Conservation (phyloP, 2,888 invertebrate species). For the Chrysopilus asiliformis region DNA sequence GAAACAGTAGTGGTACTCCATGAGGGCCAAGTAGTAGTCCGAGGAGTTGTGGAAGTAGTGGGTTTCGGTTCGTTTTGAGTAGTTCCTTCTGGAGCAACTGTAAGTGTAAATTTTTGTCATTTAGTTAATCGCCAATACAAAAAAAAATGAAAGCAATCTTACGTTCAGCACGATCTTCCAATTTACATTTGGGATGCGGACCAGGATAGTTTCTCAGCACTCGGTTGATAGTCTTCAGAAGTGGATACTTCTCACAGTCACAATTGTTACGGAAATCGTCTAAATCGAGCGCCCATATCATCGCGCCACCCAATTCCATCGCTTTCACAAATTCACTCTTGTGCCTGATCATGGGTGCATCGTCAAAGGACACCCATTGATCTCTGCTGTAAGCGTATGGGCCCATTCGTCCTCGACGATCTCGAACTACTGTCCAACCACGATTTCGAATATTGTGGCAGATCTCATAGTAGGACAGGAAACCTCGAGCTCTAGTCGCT, state of each 20-base stretch:
- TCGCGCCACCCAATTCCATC: constrained; percentile 70
- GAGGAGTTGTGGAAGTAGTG: constrained; percentile 8
- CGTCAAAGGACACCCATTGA: constrained; percentile 92
- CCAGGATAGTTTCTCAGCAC: constrained; percentile 56
- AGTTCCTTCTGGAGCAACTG: constrained; percentile 11
- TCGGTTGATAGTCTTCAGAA: constrained; percentile 66
- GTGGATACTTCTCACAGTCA: constrained; percentile 67
- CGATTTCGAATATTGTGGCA: constrained; percentile 61
- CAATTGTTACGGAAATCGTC: constrained; percentile 77
- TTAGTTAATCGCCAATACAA: not conserved
- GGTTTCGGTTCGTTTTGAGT: constrained; percentile 8
- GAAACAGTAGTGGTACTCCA: too few species aligned
- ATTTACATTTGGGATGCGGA: constrained; percentile 48
- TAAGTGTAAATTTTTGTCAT: not conserved
- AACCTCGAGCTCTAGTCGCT: constrained; percentile 74
- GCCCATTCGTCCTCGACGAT: constrained; percentile 68
- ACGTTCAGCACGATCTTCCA: constrained; percentile 37
- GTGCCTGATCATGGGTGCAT: constrained; percentile 65
- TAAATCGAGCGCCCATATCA: constrained; percentile 82
- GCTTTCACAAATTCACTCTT: constrained; percentile 71
- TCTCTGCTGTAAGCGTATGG: constrained; percentile 72
- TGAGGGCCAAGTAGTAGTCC: constrained; percentile 8
- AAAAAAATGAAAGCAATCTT: constrained; percentile 18
- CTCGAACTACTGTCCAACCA: constrained; percentile 67
- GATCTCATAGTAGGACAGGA: constrained; percentile 81